Evolutionary conservation across 1,140 invertebrate genomes (phyloP).

Genomic region (Phymastichus coffea): DNA sequence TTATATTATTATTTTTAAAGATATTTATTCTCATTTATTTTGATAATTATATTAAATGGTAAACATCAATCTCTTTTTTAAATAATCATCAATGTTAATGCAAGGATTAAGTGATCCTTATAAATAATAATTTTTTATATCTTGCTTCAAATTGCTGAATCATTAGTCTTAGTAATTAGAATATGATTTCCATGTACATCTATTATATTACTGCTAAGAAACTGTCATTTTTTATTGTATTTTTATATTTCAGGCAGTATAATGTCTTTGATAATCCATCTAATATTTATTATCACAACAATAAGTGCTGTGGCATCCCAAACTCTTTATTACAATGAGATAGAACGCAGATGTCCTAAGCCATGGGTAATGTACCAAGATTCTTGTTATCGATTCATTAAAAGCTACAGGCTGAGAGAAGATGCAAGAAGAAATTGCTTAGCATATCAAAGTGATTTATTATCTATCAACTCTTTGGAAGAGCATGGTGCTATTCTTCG

Average conservation of each 20-base stretch:
- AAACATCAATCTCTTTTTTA: not conserved
- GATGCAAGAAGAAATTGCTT: slow-evolving; percentile 81
- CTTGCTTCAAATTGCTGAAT: too few species aligned
- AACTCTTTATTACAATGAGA: slow-evolving; percentile 38
- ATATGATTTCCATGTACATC: too few species aligned
- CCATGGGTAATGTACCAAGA: slow-evolving; percentile 77
- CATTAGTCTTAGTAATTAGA: too few species aligned
- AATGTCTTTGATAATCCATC: slow-evolving; percentile 18
- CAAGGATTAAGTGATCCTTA: not conserved
- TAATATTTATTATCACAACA: slow-evolving; percentile 2
- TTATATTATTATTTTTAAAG: too few species aligned
- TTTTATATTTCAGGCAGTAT: slow-evolving; percentile 18
- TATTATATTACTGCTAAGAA: too few species aligned
- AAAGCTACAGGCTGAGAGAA: slow-evolving; percentile 75
- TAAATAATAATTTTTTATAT: not conserved
- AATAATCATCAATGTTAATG: not conserved
- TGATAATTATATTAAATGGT: not conserved
- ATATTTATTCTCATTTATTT: not conserved
- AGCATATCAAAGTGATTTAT: slow-evolving; percentile 76
- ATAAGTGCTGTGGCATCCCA: slow-evolving; percentile 30
- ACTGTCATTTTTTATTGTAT: not conserved
- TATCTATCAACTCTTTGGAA: slow-evolving; percentile 76
- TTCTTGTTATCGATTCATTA: slow-evolving; percentile 85
- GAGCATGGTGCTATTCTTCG: slow-evolving; percentile 85
- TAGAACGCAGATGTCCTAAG: slow-evolving; percentile 69